Percentiles rank a stretch among this genome's conserved stretches.
Evolutionary conservation across 2,888 invertebrate species (phyloP).

Genomic region (Prosopocoilus inquinatus): DNA sequence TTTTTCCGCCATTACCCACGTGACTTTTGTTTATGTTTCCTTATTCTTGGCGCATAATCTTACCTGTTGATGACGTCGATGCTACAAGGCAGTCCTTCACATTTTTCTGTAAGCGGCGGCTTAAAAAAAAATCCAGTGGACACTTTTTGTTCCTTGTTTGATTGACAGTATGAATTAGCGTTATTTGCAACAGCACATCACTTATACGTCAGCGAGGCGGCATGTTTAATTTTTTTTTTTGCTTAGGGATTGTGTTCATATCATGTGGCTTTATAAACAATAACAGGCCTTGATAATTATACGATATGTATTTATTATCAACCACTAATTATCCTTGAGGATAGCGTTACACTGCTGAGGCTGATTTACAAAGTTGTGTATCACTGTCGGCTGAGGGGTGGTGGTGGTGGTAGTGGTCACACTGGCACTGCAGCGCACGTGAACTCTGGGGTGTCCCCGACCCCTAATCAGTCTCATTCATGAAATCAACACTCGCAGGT

Average conservation of each 20-base stretch:
- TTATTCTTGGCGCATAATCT: constrained; percentile 7
- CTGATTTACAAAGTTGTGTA: constrained; percentile 14
- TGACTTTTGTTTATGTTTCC: constrained; percentile 28
- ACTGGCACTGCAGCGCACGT: constrained; percentile 9
- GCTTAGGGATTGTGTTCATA: not conserved
- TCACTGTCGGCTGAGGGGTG: constrained; percentile 19
- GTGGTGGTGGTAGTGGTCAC: constrained; percentile 17
- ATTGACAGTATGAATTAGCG: too few species aligned
- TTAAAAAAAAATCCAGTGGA: not conserved
- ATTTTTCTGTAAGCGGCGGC: constrained; percentile 8
- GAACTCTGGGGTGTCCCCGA: constrained; percentile 17
- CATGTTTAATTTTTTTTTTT: not conserved
- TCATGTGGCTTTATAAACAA: not conserved
- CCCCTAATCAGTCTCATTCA: constrained; percentile 13
- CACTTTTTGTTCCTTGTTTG: too few species aligned
- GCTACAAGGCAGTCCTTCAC: constrained; percentile 23
- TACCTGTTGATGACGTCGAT: constrained; percentile 30
- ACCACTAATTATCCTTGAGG: constrained; percentile 31
- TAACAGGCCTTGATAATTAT: constrained; percentile 17
- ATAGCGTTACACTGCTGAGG: constrained; percentile 24
- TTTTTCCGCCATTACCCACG: constrained; percentile 23
- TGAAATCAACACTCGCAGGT: constrained; percentile 17
- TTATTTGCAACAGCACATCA: too few species aligned
- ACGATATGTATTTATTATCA: constrained; percentile 20
- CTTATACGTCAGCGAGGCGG: not conserved